phyloP scores from a whole-genome alignment of 2,797 vertebrate genomes.

The Corythornis leucogaster region DNA sequence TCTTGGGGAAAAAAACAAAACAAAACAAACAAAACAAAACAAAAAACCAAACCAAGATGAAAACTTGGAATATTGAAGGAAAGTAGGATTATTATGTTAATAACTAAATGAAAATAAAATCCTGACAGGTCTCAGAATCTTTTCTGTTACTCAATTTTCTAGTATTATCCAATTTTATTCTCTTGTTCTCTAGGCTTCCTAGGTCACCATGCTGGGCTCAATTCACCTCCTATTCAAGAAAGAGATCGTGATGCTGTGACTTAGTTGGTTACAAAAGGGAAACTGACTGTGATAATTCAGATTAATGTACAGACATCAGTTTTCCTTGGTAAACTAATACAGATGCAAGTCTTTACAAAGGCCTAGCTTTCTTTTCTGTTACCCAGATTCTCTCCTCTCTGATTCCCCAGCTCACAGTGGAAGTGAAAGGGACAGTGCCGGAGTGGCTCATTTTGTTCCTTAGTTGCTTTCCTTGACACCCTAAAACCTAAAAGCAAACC shows the following conservation, averaged over 20 bases:
- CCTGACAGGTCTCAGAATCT: neutral
- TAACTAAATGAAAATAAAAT: neutral
- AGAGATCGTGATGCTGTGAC: neutral
- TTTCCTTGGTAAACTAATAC: slow-evolving; percentile 34
- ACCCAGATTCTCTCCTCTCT: neutral
- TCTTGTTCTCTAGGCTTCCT: neutral
- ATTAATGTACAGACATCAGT: neutral
- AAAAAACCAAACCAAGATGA: neutral
- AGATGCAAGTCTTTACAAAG: slow-evolving; percentile 22
- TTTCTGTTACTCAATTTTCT: neutral
- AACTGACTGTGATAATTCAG: slow-evolving; percentile 48
- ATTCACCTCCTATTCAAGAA: neutral
- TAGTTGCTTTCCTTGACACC: neutral
- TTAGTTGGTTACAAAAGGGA: slow-evolving; percentile 6
- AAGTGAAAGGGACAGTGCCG: neutral
- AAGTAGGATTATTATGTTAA: neutral
- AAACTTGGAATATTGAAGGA: neutral
- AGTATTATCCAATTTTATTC: neutral
- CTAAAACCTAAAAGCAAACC: neutral
- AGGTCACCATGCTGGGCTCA: neutral
- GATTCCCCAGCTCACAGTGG: neutral
- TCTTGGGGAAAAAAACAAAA: neutral
- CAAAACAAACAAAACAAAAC: neutral
- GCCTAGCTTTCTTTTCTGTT: neutral
- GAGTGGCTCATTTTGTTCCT: neutral